Base-by-base conservation (phyloP, 1,140 invertebrate species). In the Lutraria rhynchaena region DNA sequence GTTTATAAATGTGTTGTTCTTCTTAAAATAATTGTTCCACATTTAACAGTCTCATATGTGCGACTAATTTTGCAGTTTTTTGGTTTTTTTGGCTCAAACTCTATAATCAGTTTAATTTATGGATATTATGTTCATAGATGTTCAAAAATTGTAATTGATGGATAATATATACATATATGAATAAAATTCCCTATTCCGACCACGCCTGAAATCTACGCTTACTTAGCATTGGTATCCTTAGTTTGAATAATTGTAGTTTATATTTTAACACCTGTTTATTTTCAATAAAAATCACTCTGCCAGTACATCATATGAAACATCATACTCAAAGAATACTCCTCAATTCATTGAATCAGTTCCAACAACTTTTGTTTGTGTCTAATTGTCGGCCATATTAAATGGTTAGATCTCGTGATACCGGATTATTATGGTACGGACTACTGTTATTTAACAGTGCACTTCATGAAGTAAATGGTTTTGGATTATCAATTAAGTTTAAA, bases 191-290 rank as follows among this genome's bases (percentile, higher is more conserved):
- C n/a, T n/a, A n/a, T 41, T 41, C 15, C 37, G 37, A 41, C 15
- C 15, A 15, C 37, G 37, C 37, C 5, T 41, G 37, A 41, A 41
- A 41, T 5, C 37, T 15, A 41, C 15, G 37, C 37, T 7, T 7
- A 41, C 37, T 41, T 7, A 7, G 37, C 37, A 41, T 7, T 5
- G 5, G 37, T 41, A 7, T 15, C 15, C 15, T 29, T 35, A 33
- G 33, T 13, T 5, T 33, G 27, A 63, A 24, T 63, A 41, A 75
- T 75, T 67, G 41, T 57, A 77, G 29, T 22, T 67, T 44, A 77
- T 7, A 41, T 77, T 77, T 77, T 77, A 77, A 77, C 75, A 77
- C 75, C 75, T 77, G 75, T 46, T 58, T 15, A 44, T 41, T 63
- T 44, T 57, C 31, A 53, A 37, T n/a, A 37, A 15, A n/a, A 27